Evolutionary conservation across 1,140 invertebrate species (phyloP).

Genomic region (Brachionus paranguensis): DNA sequence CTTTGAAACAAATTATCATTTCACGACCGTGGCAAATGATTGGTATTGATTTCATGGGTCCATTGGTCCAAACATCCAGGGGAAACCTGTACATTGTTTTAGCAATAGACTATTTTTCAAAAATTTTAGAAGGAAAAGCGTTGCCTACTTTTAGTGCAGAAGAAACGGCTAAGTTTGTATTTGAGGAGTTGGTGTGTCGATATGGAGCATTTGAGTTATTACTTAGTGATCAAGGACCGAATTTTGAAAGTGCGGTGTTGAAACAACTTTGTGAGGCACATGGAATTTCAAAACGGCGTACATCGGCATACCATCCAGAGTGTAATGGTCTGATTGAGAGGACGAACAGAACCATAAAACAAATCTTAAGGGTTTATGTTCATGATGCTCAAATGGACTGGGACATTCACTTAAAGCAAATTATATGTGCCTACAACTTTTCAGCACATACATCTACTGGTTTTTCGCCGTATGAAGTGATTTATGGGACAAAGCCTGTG

Average conservation of each 20-base stretch:
- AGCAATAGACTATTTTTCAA: background rate
- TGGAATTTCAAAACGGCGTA: background rate
- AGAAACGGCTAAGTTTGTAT: background rate
- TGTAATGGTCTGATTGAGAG: background rate
- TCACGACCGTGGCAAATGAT: background rate
- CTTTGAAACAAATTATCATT: background rate
- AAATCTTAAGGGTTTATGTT: background rate
- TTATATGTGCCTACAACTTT: background rate
- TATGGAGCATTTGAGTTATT: background rate
- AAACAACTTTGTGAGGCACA: background rate
- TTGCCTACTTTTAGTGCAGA: background rate
- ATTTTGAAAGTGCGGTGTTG: background rate
- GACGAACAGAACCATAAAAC: background rate
- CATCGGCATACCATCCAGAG: background rate
- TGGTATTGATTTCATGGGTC: background rate
- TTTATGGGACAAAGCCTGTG: background rate
- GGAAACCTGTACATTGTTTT: background rate
- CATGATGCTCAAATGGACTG: background rate
- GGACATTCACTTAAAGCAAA: background rate
- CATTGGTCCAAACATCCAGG: background rate
- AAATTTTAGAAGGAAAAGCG: background rate
- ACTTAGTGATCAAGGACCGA: background rate
- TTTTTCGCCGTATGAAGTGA: background rate
- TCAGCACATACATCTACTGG: background rate
- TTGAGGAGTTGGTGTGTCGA: background rate